Base-by-base conservation (phyloP, 1,140 invertebrate species). In the Pseudomyrmex flavicornis region DNA sequence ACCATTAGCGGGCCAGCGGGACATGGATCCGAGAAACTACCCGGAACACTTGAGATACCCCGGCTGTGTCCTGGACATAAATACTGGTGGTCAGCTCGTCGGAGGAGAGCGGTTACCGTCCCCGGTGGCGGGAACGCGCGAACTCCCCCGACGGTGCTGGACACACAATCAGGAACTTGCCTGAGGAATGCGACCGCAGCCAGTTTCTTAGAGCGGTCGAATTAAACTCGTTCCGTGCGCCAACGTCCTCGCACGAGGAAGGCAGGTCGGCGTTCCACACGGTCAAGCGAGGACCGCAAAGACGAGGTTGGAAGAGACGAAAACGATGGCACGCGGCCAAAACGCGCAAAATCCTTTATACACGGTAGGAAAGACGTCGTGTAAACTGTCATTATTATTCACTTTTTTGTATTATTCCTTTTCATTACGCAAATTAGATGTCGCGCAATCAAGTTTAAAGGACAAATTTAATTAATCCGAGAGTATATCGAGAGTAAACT, bases 1-100 rank as follows among this genome's bases (percentile, higher is more conserved):
- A 94, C 93, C 93, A 94, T 94, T 94, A 93, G 93, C 90, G 90
- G 91, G 89, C 86, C 82, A 87, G 88, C 88, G 87, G 86, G 83
- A 86, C 85, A 77, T 44, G 62, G 82, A 68, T 56, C 50, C 87
- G 84, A 86, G 88, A 89, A 89, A 89, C 87, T 89, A 87, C 85
- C 82, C 87, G 88, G 87, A 89, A 89, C 87, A 89, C 82, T 89
- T 80, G 82, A 82, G 85, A 89, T 87, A 87, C 84, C 82, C 85
- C 61, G 85, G 87, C 87, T 88, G 88, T 91, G 91, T 90, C 88
- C 88, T 52, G 80, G 88, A 90, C 91, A 92, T 92, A 92, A 92
- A 92, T 92, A 92, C 87, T 89, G 82, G 91, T 91, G 90, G 91
- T 92, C 91, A 92, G 90, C 69, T 68, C 69, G 83, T 63, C 35